Base-by-base conservation (phyloP, 2,113 vertebrate genomes). In the Bagarius yarrelli region DNA sequence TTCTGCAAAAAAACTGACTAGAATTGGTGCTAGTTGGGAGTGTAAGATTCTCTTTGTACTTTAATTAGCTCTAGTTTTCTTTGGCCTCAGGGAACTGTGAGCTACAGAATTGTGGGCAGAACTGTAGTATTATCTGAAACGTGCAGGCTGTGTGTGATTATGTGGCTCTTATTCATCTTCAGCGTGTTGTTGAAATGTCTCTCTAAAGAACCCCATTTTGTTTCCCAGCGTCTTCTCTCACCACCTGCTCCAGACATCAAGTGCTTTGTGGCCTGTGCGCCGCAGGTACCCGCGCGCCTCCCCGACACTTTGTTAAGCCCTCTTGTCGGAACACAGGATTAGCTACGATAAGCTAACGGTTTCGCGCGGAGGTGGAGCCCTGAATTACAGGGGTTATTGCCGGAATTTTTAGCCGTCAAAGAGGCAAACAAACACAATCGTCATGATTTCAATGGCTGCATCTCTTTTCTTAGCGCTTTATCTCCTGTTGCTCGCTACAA, bases 251-350 rank as follows among this genome's bases (percentile, higher is more conserved):
- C 11, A 11, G 1, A 50, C 67, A 52, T 34, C 15, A 12, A 56
- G 19, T 21, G 78, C 83, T 85, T 83, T 55, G 77, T 59, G 73
- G 57, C 74, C 23, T 79, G 64, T 78, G 85, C 88, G 47, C 84
- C 78, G 25, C 85, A 80, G 87, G 86, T 84, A 90, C 84, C 89
- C 85, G 60, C 70, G 78, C 84, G 86, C 76, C 87, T 88, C 82
- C 84, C 25, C 27, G 44, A 64, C 13, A 47, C 36, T 16, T 11
- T 69, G 66, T 94, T 94, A 93, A 95, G 94, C 94, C 91, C 94
- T 92, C 93, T 90, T 93, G 84, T 94, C 92, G 90, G 93, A 95
- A 95, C 95, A 94, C 92, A 92, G 95, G 94, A 95, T 96, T 96
- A 96, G 89, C 92, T 91, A 94, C 95, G 94, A 96, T 91, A 90